phyloP scores from a whole-genome alignment of 2,888 invertebrate species.

The Aleiodes leptofemur region DNA sequence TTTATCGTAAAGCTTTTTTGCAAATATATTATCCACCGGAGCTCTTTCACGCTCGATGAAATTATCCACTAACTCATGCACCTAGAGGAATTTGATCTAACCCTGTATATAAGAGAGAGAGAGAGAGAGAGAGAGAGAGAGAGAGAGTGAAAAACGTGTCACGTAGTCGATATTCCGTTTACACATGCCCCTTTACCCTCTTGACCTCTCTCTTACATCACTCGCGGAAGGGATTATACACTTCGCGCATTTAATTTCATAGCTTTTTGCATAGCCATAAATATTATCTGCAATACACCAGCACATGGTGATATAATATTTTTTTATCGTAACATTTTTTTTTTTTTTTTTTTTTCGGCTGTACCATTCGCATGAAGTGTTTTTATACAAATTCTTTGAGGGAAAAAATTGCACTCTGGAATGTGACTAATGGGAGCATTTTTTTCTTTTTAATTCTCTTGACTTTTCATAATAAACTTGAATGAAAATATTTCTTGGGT shows the following conservation, averaged over 20 bases:
- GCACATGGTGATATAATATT: neutral
- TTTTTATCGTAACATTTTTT: neutral
- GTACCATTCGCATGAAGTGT: neutral
- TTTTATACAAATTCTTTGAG: neutral
- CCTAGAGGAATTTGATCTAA: too few species aligned
- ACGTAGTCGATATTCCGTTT: conserved; percentile 4
- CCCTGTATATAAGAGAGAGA: too few species aligned
- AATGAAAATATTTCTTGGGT: conserved; percentile 7
- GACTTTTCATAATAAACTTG: neutral
- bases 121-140: too few species aligned
- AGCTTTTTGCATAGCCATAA: conserved; percentile 2
- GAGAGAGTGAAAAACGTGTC: neutral
- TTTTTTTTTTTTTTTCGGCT: conserved; percentile 6
- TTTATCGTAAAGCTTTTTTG: too few species aligned
- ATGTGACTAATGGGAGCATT: conserved; percentile 15
- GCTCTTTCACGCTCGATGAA: too few species aligned
- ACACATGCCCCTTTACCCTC: conserved; percentile 7
- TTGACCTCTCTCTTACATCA: neutral
- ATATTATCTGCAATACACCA: conserved; percentile 9
- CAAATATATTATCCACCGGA: too few species aligned
- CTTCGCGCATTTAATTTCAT: conserved; percentile 2
- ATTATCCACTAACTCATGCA: too few species aligned
- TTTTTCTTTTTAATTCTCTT: neutral
- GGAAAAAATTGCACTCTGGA: neutral
- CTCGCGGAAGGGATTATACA: neutral